Conservation (phyloP, 2,797 vertebrate species). For the Brotula barbata region DNA sequence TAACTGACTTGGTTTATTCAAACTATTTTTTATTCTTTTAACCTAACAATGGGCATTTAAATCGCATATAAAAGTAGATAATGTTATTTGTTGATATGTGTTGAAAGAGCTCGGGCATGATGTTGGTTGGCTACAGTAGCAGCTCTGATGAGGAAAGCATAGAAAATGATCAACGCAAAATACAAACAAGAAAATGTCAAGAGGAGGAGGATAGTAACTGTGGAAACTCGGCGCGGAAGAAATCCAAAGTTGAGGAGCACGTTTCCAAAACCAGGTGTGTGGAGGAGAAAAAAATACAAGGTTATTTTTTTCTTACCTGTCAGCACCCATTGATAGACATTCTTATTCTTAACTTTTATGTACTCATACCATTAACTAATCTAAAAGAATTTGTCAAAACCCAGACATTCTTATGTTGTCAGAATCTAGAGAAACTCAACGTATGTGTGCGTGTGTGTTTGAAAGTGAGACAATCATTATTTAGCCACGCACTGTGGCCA, state of each 20-base stretch:
- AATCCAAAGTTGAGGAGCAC: slow-evolving; percentile 46
- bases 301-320: too few relatives aligned
- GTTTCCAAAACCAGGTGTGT: slow-evolving; percentile 56
- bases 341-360: too few relatives aligned
- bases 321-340: too few relatives aligned
- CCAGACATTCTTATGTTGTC: too few relatives aligned
- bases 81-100: neutral
- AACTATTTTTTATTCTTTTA: neutral
- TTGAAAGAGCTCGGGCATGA: slow-evolving; percentile 14
- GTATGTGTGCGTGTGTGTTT: too few relatives aligned
- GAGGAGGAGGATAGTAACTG: slow-evolving; percentile 21
- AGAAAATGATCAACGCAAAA: slow-evolving; percentile 10
- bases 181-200: slow-evolving; percentile 4
- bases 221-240: slow-evolving; percentile 55
- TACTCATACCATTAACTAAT: too few relatives aligned
- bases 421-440: too few relatives aligned
- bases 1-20: neutral
- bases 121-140: slow-evolving; percentile 82
- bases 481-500: too few relatives aligned
- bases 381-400: too few relatives aligned
- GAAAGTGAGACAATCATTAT: too few relatives aligned
- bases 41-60: too few relatives aligned
- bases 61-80: neutral
- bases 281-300: too few relatives aligned
- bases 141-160: slow-evolving; percentile 78